Percentiles rank a stretch among this genome's conserved stretches.
These are phyloP conservation scores for Phenganax subtilis DNA, from an alignment of 92 coral and sea anemone genomes.

Conservation along the genomic window DNA sequence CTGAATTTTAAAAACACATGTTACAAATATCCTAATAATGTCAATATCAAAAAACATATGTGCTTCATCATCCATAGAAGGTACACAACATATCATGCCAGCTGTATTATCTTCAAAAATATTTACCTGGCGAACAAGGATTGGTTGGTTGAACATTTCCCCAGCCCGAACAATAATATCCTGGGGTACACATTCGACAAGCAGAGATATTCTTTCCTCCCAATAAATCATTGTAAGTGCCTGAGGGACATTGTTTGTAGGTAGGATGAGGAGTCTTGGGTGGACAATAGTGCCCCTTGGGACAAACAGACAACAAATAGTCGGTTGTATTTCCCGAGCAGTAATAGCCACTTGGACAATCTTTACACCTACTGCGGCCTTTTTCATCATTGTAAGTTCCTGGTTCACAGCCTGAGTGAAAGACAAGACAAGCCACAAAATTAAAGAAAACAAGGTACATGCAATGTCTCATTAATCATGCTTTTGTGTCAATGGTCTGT, in stretches of 20 bases:
- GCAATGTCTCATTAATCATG: not conserved
- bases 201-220: slow-evolving; percentile 71
- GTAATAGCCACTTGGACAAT: slow-evolving; percentile 85
- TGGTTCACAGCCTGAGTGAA: slow-evolving; percentile 67
- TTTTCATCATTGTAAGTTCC: slow-evolving; percentile 83
- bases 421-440: not conserved
- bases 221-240: slow-evolving; percentile 76
- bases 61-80: not conserved
- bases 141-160: slow-evolving; percentile 78
- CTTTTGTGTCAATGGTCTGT: no score
- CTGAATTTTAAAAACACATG: no score
- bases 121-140: slow-evolving; percentile 58
- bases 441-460: not conserved
- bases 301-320: slow-evolving; percentile 64
- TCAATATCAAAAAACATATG: not conserved
- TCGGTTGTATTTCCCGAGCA: slow-evolving; percentile 83
- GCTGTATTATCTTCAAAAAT: not conserved
- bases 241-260: slow-evolving; percentile 68
- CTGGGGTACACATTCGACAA: slow-evolving; percentile 70
- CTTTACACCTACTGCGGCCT: slow-evolving; percentile 61
- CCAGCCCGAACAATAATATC: slow-evolving; percentile 72
- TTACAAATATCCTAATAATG: no score
- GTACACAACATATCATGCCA: not conserved
- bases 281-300: slow-evolving; percentile 79
- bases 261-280: slow-evolving; percentile 63